phyloP scores from a whole-genome alignment of 1,140 invertebrate genomes.

The Drosophila pallidifrons region DNA sequence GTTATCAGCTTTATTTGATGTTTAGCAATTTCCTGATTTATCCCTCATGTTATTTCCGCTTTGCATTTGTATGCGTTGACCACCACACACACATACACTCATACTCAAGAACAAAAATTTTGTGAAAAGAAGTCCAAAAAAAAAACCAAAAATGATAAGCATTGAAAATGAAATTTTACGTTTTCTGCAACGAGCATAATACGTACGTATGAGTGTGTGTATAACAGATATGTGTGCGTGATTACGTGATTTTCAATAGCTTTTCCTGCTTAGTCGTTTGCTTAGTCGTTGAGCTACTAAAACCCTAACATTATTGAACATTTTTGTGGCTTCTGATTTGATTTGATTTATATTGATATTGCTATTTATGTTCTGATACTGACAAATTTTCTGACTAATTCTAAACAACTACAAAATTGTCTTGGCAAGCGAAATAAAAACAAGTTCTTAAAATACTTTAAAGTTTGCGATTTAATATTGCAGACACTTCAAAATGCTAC shows the following conservation, averaged over 20 bases:
- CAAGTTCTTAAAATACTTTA: background rate
- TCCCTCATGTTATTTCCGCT: constrained; percentile 81
- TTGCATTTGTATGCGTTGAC: constrained; percentile 79
- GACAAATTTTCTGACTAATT: constrained; percentile 64
- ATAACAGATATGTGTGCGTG: constrained; percentile 32
- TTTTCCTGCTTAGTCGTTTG: constrained; percentile 72
- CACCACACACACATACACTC: constrained; percentile 19
- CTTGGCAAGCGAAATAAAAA: background rate
- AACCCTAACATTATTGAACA: constrained; percentile 45
- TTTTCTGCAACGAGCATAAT: constrained; percentile 38
- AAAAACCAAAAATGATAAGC: constrained; percentile 72
- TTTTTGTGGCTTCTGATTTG: constrained; percentile 62
- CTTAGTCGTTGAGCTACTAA: constrained; percentile 41
- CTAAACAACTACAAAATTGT: constrained; percentile 22
- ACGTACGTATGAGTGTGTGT: constrained; percentile 29
- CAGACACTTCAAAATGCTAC: no score
- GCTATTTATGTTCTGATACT: constrained; percentile 45
- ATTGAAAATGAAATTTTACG: constrained; percentile 81
- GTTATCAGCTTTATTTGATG: constrained; percentile 82
- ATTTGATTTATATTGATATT: constrained; percentile 76
- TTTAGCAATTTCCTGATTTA: constrained; percentile 83
- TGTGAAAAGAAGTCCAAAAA: constrained; percentile 44
- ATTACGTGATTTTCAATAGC: constrained; percentile 80
- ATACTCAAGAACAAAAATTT: constrained; percentile 31
- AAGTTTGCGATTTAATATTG: constrained; percentile 3